A percentile compares a stretch with the other conserved stretches of the same genome.
phyloP scores from a whole-genome alignment of 1,140 invertebrate genomes.

The Sycophaga agraensis region DNA sequence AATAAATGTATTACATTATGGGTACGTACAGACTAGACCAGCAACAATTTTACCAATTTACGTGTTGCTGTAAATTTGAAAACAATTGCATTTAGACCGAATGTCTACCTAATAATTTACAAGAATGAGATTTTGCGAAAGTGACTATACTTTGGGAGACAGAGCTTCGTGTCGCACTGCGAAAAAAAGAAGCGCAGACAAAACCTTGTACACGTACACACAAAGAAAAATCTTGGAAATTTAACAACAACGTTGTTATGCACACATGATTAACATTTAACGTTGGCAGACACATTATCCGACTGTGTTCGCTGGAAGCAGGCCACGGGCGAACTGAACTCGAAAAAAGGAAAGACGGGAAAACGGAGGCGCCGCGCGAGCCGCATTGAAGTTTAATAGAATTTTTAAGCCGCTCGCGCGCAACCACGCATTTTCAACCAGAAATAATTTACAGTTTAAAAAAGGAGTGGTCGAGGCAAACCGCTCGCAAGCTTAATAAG shows the following conservation, averaged over 20 bases:
- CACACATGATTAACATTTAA: constrained; percentile 21
- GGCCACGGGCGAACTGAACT: neutral
- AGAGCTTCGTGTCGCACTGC: no score
- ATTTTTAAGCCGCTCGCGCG: constrained; percentile 13
- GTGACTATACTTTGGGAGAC: no score
- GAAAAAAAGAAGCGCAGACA: neutral
- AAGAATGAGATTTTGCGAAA: neutral
- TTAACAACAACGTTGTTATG: constrained; percentile 14
- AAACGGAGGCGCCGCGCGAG: neutral
- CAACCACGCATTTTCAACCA: neutral
- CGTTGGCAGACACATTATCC: neutral
- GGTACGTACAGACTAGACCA: no score
- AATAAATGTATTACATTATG: no score
- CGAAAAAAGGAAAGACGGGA: constrained; percentile 6
- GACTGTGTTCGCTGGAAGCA: constrained; percentile 8
- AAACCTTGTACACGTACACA: no score
- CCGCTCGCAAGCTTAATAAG: no score
- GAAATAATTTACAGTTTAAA: constrained; percentile 20
- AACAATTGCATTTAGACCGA: neutral
- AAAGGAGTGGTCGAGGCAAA: no score
- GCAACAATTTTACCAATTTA: no score
- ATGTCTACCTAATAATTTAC: neutral
- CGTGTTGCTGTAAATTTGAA: no score
- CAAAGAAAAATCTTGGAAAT: constrained; percentile 7
- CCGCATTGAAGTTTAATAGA: constrained; percentile 23